Percentiles rank a stretch among this genome's conserved stretches.
phyloP scores from a whole-genome alignment of 35 echinoderm and acorn worm species.

The Patiria miniata region DNA sequence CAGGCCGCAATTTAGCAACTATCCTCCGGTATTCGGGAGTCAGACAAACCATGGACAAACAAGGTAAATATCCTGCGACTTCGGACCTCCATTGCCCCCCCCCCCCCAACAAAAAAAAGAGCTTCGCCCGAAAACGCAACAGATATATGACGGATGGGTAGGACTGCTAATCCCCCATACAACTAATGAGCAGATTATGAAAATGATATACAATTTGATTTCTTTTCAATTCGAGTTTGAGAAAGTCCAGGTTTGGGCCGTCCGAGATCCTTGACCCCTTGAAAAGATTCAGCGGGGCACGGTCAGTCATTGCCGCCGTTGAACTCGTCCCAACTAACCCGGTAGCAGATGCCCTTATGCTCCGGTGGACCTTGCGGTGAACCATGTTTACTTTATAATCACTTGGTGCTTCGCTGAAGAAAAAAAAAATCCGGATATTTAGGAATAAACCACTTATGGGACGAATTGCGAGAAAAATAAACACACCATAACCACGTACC shows the following conservation, averaged over 20 bases:
- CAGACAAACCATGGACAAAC: too few species aligned
- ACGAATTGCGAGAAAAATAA: too few species aligned
- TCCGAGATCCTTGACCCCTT: too few species aligned
- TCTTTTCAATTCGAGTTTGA: neutral
- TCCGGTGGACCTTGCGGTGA: too few species aligned
- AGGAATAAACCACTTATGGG: too few species aligned
- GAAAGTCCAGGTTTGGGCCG: neutral
- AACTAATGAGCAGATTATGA: neutral
- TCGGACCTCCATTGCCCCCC: neutral
- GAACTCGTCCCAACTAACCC: neutral
- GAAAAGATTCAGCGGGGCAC: neutral
- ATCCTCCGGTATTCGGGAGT: slow-evolving; percentile 1
- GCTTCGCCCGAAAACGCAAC: neutral
- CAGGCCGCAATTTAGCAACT: slow-evolving; percentile 21
- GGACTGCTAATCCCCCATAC: neutral
- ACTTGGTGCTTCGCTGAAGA: too few species aligned
- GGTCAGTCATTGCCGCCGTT: neutral
- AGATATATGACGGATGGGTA: neutral
- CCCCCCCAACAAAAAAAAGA: too few species aligned
- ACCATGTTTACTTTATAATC: too few species aligned
- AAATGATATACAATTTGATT: slow-evolving; percentile 27
- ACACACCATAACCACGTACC: too few species aligned
- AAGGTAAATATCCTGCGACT: neutral
- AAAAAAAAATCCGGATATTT: too few species aligned
- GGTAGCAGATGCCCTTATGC: neutral